Percentiles rank a stretch among this genome's conserved stretches.
phyloP scores from a whole-genome alignment of 2,797 vertebrate genomes.

The Aeoliscus strigatus region DNA sequence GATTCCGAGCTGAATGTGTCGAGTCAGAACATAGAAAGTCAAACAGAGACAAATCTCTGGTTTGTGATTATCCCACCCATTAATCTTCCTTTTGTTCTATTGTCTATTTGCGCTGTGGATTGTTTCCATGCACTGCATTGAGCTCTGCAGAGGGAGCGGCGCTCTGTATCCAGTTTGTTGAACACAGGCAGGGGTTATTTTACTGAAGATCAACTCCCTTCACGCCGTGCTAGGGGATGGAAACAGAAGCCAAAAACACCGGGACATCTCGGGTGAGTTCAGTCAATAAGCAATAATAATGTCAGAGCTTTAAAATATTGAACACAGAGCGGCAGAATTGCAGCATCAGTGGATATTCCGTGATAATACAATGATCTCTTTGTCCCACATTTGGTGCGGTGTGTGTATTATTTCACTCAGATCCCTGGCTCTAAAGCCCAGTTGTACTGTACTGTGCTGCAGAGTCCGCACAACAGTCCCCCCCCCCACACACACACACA shows the following conservation, averaged over 20 bases:
- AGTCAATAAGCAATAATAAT: conserved; percentile 31
- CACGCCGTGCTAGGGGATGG: conserved; percentile 34
- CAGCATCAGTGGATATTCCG: conserved; percentile 27
- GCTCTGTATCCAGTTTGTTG: conserved; percentile 43
- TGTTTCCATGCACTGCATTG: conserved; percentile 23
- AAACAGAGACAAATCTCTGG: conserved; percentile 46
- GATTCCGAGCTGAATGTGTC: conserved; percentile 28
- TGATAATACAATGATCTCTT: conserved; percentile 43
- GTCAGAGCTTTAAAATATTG: conserved; percentile 16
- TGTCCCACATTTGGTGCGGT: conserved; percentile 48
- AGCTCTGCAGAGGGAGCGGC: conserved; percentile 37
- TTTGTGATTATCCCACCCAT: conserved; percentile 50
- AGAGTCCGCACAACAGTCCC: conserved; percentile 36
- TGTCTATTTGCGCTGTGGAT: conserved; percentile 36
- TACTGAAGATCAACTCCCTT: conserved; percentile 33
- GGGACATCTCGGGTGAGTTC: conserved; percentile 17
- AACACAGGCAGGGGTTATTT: conserved; percentile 33
- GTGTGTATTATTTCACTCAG: conserved; percentile 39
- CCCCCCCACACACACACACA: too few species aligned
- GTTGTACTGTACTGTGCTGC: conserved; percentile 33
- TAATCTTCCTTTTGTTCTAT: conserved; percentile 65
- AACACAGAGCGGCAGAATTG: conserved; percentile 17
- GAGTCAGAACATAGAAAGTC: conserved; percentile 42
- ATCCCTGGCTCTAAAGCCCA: conserved; percentile 25
- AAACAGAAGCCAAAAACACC: conserved; percentile 34